These are phyloP conservation scores for Mercenaria mercenaria DNA, from an alignment of 1,140 invertebrate genomes.

Conservation along the genomic window DNA sequence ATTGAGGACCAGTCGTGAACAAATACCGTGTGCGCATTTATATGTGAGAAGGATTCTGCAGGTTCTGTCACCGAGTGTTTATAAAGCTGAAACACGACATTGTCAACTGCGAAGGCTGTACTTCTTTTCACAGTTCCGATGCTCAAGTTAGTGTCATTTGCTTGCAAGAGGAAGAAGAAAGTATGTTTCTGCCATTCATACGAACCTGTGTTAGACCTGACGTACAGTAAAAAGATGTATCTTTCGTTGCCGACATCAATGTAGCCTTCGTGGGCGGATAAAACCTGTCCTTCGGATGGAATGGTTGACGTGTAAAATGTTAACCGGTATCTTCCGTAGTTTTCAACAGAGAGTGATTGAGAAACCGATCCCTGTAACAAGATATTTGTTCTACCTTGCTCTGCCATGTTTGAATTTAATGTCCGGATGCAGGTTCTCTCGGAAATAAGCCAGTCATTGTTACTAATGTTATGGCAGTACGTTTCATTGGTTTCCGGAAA, in stretches of 20 bases:
- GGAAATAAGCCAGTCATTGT: neutral
- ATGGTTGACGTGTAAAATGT: conserved; percentile 65
- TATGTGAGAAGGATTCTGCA: conserved; percentile 10
- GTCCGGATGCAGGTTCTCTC: conserved; percentile 40
- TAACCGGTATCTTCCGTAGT: conserved; percentile 45
- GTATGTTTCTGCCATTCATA: conserved; percentile 18
- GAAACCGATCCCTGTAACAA: conserved; percentile 21
- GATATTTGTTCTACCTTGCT: neutral
- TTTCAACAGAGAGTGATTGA: conserved; percentile 41
- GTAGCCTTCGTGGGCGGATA: conserved; percentile 66
- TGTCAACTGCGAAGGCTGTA: conserved; percentile 11
- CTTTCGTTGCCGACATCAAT: conserved; percentile 46
- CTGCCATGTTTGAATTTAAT: conserved; percentile 36
- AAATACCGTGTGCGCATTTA: conserved; percentile 67
- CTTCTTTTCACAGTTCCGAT: conserved; percentile 13
- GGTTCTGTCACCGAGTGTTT: neutral
- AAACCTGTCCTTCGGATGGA: neutral
- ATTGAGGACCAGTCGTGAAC: conserved; percentile 74
- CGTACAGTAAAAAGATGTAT: conserved; percentile 68
- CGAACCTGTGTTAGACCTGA: neutral
- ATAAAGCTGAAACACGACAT: conserved; percentile 27
- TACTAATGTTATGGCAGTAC: too few species aligned
- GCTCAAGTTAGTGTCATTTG: conserved; percentile 30
- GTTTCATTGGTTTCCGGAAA: too few species aligned
- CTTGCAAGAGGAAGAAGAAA: conserved; percentile 30